Evolutionary conservation across 2,888 invertebrate genomes (phyloP), one percentile per base, ranked within the genome.

Genomic region (Agrotis clavis): DNA sequence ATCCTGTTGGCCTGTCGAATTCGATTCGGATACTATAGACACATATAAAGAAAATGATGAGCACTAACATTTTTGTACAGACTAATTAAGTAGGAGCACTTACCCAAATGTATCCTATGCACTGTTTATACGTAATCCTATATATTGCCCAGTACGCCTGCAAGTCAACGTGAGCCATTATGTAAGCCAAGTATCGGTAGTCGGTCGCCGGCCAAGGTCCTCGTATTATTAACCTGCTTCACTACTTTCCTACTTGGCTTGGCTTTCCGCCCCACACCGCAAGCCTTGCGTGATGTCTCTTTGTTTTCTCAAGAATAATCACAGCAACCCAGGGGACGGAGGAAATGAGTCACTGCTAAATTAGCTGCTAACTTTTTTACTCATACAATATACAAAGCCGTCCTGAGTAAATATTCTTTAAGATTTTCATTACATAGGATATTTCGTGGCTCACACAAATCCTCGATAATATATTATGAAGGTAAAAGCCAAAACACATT

Each of bases 271-370:
- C 77, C 67, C 69, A 63, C 79, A 76, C 82, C 84, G 79, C 79
- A 83, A 81, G 80, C 79, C 80, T 85, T 84, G 80, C 80, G 86
- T 84, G 87, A 88, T 88, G 88, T 84, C 84, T 87, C 88, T 89
- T 90, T 90, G 87, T 88, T 88, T 88, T 87, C 86, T 85, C 82
- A 86, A 86, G 87, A 89, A 82, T 86, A 87, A 88, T 86, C 84
- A 83, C 86, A 83, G 65, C 67, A 74, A 54, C 87, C 82, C 86
- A 71, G 64, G 84, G 86, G 88, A 86, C 85, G 75, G 64, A 67
- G 65, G 74, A 66, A 88, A 87, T 83, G 83, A 81, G 74, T 81
- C 85, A 81, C 86, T 76, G 81, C 74, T 74, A 87, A 89, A 90
- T 89, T 88, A 87, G 86, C 83, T 84, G 74, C 78, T 51, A 87